Evolutionary conservation across 2,888 invertebrate genomes (phyloP).

Genomic region (Orthonychiurus folsomi): DNA sequence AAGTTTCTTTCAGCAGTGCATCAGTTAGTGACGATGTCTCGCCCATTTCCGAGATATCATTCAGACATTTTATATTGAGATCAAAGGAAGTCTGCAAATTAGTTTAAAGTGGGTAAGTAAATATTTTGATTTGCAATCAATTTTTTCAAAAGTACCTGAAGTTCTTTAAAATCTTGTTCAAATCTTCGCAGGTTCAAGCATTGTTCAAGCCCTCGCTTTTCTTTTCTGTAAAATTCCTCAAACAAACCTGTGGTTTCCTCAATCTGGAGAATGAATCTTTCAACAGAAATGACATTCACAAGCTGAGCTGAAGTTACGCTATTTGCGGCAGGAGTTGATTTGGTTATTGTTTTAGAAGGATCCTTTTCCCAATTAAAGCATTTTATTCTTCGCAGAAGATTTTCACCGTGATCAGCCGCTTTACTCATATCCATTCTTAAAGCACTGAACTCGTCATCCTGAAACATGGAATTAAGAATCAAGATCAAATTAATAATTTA

Average conservation of each 20-base stretch:
- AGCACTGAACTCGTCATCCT: constrained; percentile 51
- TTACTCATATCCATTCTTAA: constrained; percentile 76
- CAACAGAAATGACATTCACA: constrained; percentile 39
- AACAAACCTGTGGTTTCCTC: constrained; percentile 91
- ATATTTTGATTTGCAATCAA: too few relatives aligned
- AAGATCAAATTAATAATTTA: constrained; percentile 13
- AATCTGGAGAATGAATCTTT: constrained; percentile 77
- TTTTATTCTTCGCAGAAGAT: constrained; percentile 57
- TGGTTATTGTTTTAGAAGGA: neutral
- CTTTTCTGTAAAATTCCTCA: constrained; percentile 87
- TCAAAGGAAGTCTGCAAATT: constrained; percentile 60
- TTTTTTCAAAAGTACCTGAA: constrained; percentile 61
- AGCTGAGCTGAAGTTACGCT: constrained; percentile 30
- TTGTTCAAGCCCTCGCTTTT: constrained; percentile 78
- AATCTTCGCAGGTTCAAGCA: constrained; percentile 84
- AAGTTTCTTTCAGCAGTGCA: constrained; percentile 64
- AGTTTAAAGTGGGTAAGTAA: constrained; percentile 24
- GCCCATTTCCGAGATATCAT: constrained; percentile 79
- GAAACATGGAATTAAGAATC: constrained; percentile 43
- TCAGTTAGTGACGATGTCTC: constrained; percentile 77
- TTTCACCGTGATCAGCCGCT: constrained; percentile 81
- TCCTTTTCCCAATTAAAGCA: neutral
- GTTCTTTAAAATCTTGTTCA: constrained; percentile 87
- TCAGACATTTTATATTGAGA: constrained; percentile 64
- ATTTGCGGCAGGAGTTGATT: constrained; percentile 12